These are phyloP conservation scores for Diplodus sargus DNA, from an alignment of 2,797 vertebrate species.

Conservation along the genomic window DNA sequence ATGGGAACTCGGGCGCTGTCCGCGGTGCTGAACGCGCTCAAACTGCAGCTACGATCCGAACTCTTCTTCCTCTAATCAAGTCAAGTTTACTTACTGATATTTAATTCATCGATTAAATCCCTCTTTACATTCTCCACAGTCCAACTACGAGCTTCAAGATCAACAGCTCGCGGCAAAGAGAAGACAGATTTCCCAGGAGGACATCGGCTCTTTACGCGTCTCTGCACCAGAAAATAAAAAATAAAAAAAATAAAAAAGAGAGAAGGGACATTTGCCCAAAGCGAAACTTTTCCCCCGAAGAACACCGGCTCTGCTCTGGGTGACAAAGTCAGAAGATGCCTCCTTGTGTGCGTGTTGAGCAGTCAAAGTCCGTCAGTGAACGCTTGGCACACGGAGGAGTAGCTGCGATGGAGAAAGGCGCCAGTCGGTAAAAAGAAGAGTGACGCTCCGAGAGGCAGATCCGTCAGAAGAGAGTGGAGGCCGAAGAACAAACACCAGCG, in stretches of 20 bases:
- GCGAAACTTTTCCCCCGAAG: neutral
- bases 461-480: conserved; percentile 52
- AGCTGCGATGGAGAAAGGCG: conserved; percentile 53
- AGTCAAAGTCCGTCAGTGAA: conserved; percentile 38
- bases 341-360: conserved; percentile 6
- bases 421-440: conserved; percentile 59
- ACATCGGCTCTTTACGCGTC: conserved; percentile 17
- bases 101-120: neutral
- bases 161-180: conserved; percentile 24
- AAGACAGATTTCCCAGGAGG: conserved; percentile 11
- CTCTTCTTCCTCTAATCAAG: neutral
- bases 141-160: conserved; percentile 10
- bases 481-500: conserved; percentile 46
- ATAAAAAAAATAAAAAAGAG: neutral
- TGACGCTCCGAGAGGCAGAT: neutral
- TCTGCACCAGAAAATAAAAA: neutral
- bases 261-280: neutral
- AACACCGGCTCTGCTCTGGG: neutral
- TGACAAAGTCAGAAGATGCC: conserved; percentile 52
- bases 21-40: conserved; percentile 71
- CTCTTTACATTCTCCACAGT: conserved; percentile 42
- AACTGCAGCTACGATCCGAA: neutral
- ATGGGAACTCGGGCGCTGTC: conserved; percentile 68
- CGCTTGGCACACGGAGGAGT: conserved; percentile 45
- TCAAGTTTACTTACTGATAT: conserved; percentile 20